These are phyloP conservation scores for Agonopterix arenella DNA, from an alignment of 2,888 invertebrate genomes.

Conservation along the genomic window DNA sequence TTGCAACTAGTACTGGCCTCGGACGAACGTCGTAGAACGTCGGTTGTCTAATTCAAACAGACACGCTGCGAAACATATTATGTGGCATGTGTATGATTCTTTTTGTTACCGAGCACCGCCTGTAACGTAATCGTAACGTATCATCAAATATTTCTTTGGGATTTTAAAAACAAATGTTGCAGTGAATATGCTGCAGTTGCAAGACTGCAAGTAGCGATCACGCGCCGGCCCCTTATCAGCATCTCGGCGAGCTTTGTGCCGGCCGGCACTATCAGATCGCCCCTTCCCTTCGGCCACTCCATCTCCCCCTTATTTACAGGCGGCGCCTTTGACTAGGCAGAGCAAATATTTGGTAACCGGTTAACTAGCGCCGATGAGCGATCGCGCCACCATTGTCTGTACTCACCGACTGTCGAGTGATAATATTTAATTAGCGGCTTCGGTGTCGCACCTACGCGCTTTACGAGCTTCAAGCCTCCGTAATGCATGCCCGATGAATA, in stretches of 20 bases:
- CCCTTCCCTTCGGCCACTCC: slow-evolving; percentile 32
- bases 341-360: slow-evolving; percentile 69
- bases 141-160: neutral
- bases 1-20: no score
- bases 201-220: slow-evolving; percentile 31
- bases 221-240: slow-evolving; percentile 48
- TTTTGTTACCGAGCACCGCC: neutral
- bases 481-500: slow-evolving; percentile 37
- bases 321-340: slow-evolving; percentile 64
- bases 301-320: slow-evolving; percentile 51
- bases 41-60: no score
- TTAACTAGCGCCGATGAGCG: slow-evolving; percentile 67
- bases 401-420: slow-evolving; percentile 56
- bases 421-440: slow-evolving; percentile 73
- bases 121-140: neutral
- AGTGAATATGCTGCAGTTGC: slow-evolving; percentile 4
- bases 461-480: slow-evolving; percentile 33
- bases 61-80: no score
- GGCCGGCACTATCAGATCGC: slow-evolving; percentile 56
- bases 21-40: no score
- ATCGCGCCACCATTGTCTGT: slow-evolving; percentile 59
- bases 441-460: slow-evolving; percentile 63
- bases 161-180: slow-evolving; percentile 12
- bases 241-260: slow-evolving; percentile 54
- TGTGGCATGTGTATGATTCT: no score